Base-by-base conservation (phyloP, 2,113 vertebrate genomes). In the Labeo rohita region DNA sequence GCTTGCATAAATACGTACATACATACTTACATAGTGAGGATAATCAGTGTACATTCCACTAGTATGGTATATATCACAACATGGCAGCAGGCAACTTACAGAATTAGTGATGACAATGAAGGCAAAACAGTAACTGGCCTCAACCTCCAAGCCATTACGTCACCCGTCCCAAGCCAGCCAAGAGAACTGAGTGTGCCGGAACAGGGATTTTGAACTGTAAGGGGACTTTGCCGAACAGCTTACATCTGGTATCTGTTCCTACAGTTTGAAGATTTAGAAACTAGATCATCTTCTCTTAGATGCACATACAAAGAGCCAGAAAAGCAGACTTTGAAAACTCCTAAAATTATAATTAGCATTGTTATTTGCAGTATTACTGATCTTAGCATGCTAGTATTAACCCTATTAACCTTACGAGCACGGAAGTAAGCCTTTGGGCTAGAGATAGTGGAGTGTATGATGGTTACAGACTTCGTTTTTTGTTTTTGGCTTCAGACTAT, bases 101-200 rank as follows among this genome's bases (percentile, higher is more conserved):
- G 50, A 15, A 68, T 68, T 36, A 36, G 34, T 34, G 65, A 36
- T 43, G 70, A n/a, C 8, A 1, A 9, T 4, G 39, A 73, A 76
- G 11, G 39, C 5, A 11, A 52, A 63, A 0, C 3, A 0, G n/a
- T 93, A 98, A 97, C 97, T 96, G 8, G 97, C 97, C 0, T 97
- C 97, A 97, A 0, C 97, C 97, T 7, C 97, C 96, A 3, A 98
- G 95, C 80, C 99, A 98, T 96, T 89, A 96, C 95, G 2, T 99
- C 99, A 23, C 97, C 97, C 0, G 97, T 97, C 94, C 1, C 97
- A 94, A 0, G 97, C 97, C 89, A 99, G 92, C 61, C 97, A 96
- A 3, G 97, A 98, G 87, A 98, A 97, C 90, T 98, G 96, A 0
- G 96, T 98, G 92, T 98, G 96, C 0, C 95, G 95, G 84, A 28